These are phyloP conservation scores for Drosophila athabasca DNA, from an alignment of 1,140 invertebrate species.

Conservation along the genomic window DNA sequence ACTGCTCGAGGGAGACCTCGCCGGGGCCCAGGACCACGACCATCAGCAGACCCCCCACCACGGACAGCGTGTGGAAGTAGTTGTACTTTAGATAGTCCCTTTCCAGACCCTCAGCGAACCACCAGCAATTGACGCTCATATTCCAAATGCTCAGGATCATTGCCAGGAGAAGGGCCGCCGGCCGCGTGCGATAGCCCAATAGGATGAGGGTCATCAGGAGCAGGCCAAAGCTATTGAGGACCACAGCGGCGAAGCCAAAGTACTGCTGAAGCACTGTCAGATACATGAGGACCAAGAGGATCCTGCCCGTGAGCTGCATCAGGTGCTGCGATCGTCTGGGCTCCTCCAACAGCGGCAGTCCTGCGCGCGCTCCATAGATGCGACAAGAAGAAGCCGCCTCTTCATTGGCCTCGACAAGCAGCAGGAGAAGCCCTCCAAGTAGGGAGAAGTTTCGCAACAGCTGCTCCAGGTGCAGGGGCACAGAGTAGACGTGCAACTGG, in stretches of 20 bases:
- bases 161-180: conserved; percentile 28
- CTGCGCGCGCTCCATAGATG: conserved; percentile 8
- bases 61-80: conserved; percentile 42
- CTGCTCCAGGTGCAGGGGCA: conserved; percentile 19
- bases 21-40: conserved; percentile 47
- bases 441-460: conserved; percentile 43
- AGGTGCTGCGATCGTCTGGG: conserved; percentile 27
- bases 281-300: conserved; percentile 40
- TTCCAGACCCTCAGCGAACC: conserved; percentile 10
- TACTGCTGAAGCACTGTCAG: conserved; percentile 33
- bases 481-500: conserved; percentile 18
- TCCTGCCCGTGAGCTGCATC: conserved; percentile 38
- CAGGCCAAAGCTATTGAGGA: conserved; percentile 22
- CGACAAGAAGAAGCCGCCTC: not conserved
- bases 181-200: conserved; percentile 42
- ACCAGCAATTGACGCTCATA: conserved; percentile 31
- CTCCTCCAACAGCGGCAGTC: conserved; percentile 16
- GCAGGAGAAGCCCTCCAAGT: conserved; percentile 35
- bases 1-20: conserved; percentile 44
- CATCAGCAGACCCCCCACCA: conserved; percentile 44
- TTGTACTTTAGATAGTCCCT: conserved; percentile 34
- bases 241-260: not conserved
- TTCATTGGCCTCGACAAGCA: conserved; percentile 31
- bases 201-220: conserved; percentile 41
- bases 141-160: conserved; percentile 37